Conservation (phyloP, 1,140 invertebrate genomes). For the Radopholus similis region DNA sequence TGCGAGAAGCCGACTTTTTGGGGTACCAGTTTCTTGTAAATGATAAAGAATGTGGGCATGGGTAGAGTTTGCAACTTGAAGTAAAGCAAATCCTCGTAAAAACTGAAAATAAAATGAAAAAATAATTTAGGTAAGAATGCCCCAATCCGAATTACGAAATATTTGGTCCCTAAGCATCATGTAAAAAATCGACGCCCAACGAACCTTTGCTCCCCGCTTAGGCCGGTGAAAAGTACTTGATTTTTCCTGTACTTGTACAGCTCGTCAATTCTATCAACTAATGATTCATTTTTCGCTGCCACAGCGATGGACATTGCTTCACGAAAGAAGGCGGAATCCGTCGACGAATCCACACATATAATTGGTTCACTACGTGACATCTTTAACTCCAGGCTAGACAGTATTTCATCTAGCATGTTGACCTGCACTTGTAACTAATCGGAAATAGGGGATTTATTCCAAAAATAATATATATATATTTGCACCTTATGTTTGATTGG, state of each 20-base stretch:
- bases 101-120: neutral
- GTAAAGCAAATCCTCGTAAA: conserved; percentile 1
- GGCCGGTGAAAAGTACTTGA: neutral
- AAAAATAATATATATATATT: too few species aligned
- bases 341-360: neutral
- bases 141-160: too few species aligned
- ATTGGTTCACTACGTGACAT: neutral
- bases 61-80: conserved; percentile 3
- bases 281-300: neutral
- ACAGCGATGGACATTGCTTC: neutral
- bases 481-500: neutral
- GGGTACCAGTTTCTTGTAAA: conserved; percentile 9
- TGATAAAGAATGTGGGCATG: neutral
- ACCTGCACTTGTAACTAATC: neutral
- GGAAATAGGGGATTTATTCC: too few species aligned
- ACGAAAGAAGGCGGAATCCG: neutral
- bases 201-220: conserved; percentile 1
- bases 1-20: neutral
- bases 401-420: neutral
- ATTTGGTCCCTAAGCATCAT: too few species aligned
- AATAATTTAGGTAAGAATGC: neutral
- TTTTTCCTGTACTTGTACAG: conserved; percentile 1
- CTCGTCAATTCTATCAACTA: neutral
- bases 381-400: neutral
- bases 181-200: too few species aligned